Evolutionary conservation across 2,888 invertebrate species (phyloP).

Genomic region (Drosophila ustulata): DNA sequence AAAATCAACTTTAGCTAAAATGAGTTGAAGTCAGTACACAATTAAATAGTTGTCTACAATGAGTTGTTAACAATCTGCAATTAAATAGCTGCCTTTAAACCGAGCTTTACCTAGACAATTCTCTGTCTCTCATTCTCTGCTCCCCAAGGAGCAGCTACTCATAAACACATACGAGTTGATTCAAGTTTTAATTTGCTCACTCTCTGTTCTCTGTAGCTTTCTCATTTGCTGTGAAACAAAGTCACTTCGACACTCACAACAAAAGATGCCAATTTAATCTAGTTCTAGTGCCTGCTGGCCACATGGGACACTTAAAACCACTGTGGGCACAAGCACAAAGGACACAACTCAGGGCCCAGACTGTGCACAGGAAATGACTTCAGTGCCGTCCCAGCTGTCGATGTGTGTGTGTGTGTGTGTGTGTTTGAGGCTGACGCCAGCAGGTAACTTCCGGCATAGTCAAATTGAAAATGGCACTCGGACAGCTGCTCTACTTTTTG

Average conservation of each 20-base stretch:
- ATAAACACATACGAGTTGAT: conserved; percentile 42
- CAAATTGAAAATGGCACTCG: conserved; percentile 76
- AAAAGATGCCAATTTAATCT: conserved; percentile 84
- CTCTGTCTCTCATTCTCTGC: conserved; percentile 14
- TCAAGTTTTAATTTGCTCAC: conserved; percentile 75
- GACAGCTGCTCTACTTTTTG: conserved; percentile 74
- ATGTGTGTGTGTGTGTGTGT: conserved; percentile 25
- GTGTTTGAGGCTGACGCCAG: conserved; percentile 68
- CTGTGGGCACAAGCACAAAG: conserved; percentile 19
- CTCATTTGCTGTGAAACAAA: conserved; percentile 72
- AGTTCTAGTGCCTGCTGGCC: conserved; percentile 81
- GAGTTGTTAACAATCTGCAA: not conserved
- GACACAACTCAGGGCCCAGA: conserved; percentile 11
- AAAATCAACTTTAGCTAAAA: no score
- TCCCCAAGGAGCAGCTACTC: conserved; percentile 46
- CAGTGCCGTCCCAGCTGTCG: conserved; percentile 62
- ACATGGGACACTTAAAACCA: conserved; percentile 79
- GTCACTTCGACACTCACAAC: conserved; percentile 73
- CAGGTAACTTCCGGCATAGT: conserved; percentile 82
- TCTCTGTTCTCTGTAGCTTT: conserved; percentile 9
- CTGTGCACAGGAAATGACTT: conserved; percentile 75
- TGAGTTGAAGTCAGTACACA: no score
- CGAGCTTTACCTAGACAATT: conserved; percentile 11
- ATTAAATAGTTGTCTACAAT: no score
- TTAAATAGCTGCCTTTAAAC: conserved; percentile 5